Conservation (phyloP, 2,888 invertebrate genomes). For the Coelogynopora nodosa region DNA sequence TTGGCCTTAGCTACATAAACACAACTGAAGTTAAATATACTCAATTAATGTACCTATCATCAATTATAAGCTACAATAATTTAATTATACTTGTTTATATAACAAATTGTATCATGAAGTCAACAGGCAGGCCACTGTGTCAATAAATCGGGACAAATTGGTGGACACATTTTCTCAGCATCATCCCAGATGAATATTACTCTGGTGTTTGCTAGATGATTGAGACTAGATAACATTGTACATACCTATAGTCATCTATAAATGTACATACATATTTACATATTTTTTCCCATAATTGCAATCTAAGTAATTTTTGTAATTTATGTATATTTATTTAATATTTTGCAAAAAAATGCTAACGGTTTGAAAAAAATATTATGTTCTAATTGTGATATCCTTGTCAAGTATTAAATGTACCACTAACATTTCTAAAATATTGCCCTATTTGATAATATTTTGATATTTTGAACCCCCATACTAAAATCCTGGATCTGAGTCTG, state of each 20-base stretch:
- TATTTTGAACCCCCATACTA: not conserved
- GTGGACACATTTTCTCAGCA: not conserved
- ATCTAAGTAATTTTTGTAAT: slow-evolving; percentile 5
- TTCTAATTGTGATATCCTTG: slow-evolving; percentile 15
- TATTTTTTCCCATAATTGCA: slow-evolving; percentile 7
- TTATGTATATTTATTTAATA: slow-evolving; percentile 8
- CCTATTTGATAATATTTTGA: not conserved
- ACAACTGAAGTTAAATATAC: slow-evolving; percentile 29
- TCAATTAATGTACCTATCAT: not conserved
- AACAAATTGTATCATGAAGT: not conserved
- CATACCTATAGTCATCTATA: too few species aligned
- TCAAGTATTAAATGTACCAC: not conserved
- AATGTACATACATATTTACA: not conserved
- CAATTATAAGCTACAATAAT: not conserved
- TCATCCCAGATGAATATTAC: not conserved
- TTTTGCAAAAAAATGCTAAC: not conserved
- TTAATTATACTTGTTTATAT: not conserved
- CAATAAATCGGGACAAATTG: not conserved
- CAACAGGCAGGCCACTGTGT: not conserved
- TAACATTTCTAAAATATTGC: slow-evolving; percentile 17
- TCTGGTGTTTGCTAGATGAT: slow-evolving; percentile 15
- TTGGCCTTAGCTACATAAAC: not conserved
- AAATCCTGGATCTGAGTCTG: too few species aligned
- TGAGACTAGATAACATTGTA: slow-evolving; percentile 18
- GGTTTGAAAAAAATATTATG: not conserved